Evolutionary conservation across 30 jellyfish, hydroid and myxozoan genomes (phyloP).

Genomic region (Pelagia noctiluca): DNA sequence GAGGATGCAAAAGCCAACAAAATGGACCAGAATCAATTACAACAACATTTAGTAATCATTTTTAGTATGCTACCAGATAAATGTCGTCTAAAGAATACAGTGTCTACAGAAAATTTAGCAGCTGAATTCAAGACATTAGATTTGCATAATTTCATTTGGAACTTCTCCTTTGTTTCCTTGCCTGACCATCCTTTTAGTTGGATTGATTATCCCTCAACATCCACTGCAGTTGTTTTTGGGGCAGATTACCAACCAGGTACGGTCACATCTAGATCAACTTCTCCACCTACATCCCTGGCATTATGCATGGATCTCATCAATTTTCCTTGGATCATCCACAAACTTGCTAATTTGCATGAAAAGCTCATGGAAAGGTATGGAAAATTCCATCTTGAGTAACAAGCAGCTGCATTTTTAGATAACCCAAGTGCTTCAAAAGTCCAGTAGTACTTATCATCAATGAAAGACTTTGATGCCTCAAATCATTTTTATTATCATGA

Average conservation of each 20-base stretch:
- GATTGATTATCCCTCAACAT: constrained; percentile 38
- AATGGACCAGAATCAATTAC: neutral
- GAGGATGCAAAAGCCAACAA: neutral
- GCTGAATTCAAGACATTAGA: neutral
- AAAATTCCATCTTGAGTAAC: constrained; percentile 47
- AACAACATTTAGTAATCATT: neutral
- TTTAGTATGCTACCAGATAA: neutral
- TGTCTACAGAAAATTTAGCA: neutral
- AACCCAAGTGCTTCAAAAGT: constrained; percentile 38
- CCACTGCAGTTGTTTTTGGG: no score
- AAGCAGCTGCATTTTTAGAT: constrained; percentile 41
- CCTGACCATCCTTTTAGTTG: constrained; percentile 43
- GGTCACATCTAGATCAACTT: constrained; percentile 43
- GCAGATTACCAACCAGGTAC: no score
- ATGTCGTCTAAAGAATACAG: neutral
- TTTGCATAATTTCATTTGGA: constrained; percentile 23
- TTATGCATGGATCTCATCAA: constrained; percentile 34
- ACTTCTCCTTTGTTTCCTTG: constrained; percentile 13
- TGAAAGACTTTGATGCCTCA: constrained; percentile 56
- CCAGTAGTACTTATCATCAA: constrained; percentile 32
- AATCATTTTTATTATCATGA: constrained; percentile 62
- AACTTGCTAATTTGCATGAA: constrained; percentile 29
- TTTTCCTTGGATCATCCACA: constrained; percentile 50
- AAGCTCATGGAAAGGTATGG: constrained; percentile 34
- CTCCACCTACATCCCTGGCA: constrained; percentile 13